phyloP scores from a whole-genome alignment of 2,888 invertebrate species.

The Merodon equestris region DNA sequence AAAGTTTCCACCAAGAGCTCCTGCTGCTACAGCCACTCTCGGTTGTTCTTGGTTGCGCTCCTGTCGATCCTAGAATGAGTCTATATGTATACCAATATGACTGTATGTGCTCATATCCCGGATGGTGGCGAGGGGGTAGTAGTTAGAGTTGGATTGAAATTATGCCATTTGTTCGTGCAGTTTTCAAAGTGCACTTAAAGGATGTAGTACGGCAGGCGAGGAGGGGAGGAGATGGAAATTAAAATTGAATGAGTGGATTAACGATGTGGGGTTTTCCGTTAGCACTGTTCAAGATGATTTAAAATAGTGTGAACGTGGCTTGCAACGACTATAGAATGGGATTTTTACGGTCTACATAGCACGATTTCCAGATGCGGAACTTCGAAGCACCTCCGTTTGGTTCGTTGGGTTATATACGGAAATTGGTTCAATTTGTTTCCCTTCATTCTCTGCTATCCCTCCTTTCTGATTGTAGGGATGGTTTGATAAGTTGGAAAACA shows the following conservation, averaged over 20 bases:
- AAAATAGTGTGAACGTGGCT: conserved; percentile 46
- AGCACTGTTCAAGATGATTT: conserved; percentile 55
- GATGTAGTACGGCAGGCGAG: not conserved
- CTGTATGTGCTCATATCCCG: conserved; percentile 3
- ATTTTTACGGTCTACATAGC: conserved; percentile 36
- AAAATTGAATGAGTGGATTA: conserved; percentile 64
- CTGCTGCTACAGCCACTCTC: conserved; percentile 7
- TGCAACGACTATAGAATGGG: conserved; percentile 9
- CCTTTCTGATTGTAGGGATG: no score
- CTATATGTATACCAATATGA: not conserved
- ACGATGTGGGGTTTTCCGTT: conserved; percentile 50
- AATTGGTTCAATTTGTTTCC: no score
- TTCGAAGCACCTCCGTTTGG: no score
- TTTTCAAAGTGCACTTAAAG: conserved; percentile 54
- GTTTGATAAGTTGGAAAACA: no score
- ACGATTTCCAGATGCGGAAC: conserved; percentile 27
- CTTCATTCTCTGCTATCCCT: no score
- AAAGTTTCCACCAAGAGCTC: conserved; percentile 33
- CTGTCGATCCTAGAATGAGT: not conserved
- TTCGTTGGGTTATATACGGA: no score
- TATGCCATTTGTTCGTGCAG: conserved; percentile 52
- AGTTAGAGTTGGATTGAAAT: conserved; percentile 46
- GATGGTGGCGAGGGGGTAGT: not conserved
- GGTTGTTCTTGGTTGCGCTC: not conserved
- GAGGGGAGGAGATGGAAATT: conserved; percentile 61